Conservation (phyloP, 2,797 vertebrate species). For the Lophotriccus pileatus region DNA sequence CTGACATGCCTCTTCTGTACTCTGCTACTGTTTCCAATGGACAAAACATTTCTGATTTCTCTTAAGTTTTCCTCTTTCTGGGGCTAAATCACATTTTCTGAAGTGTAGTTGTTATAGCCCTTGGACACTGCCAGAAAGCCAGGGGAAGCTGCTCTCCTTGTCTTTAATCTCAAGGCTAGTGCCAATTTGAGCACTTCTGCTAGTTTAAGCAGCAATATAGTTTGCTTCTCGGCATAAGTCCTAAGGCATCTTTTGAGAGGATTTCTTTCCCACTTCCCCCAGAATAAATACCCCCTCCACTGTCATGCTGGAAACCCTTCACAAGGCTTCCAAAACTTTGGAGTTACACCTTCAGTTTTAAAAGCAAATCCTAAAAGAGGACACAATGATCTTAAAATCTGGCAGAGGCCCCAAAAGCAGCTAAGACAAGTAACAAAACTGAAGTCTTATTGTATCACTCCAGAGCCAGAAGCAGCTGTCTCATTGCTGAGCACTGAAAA, state of each 20-base stretch:
- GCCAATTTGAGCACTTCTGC: not conserved
- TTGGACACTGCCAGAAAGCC: not conserved
- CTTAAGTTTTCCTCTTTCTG: not conserved
- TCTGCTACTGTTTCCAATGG: not conserved
- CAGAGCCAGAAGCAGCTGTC: not conserved
- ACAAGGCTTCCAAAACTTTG: not conserved
- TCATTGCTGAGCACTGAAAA: not conserved
- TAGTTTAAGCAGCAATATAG: not conserved
- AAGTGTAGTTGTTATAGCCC: not conserved
- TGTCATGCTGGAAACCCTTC: not conserved
- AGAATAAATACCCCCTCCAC: not conserved
- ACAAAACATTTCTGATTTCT: not conserved
- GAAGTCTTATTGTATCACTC: not conserved
- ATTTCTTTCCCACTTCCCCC: not conserved
- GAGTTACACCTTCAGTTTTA: not conserved
- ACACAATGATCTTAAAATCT: not conserved
- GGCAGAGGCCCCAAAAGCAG: not conserved
- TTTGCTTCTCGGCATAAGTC: not conserved
- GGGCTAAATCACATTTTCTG: not conserved
- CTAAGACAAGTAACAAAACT: not conserved
- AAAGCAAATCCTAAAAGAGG: not conserved
- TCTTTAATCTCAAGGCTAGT: not conserved
- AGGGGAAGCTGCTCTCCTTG: not conserved
- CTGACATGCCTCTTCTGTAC: not conserved
- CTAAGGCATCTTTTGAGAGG: not conserved